phyloP scores from a whole-genome alignment of 2,113 vertebrate genomes.

The Neolamprologus caudopunctatus region DNA sequence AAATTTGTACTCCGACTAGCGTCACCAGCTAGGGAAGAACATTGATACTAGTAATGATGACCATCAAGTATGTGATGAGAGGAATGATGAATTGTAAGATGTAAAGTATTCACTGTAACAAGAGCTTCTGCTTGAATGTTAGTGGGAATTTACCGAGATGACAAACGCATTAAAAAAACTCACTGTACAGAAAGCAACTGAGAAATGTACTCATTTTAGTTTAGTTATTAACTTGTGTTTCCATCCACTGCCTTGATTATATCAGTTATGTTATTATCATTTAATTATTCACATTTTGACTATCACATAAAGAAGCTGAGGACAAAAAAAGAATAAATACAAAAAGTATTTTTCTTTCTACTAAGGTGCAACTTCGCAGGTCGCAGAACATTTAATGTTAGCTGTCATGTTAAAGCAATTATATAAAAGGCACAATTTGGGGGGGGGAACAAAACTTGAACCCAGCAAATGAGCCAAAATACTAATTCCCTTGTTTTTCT shows the following conservation, averaged over 20 bases:
- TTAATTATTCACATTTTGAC: neutral
- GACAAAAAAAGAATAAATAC: neutral
- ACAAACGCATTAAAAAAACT: neutral
- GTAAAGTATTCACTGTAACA: neutral
- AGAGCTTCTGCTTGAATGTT: neutral
- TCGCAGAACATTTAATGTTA: neutral
- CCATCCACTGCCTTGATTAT: neutral
- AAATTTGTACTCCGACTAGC: neutral
- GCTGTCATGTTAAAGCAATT: neutral
- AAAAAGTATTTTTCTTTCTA: neutral
- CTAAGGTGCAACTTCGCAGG: fast-evolving
- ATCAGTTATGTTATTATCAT: neutral
- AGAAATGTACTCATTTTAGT: neutral
- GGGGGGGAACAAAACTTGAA: fast-evolving
- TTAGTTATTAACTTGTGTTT: fast-evolving
- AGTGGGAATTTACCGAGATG: neutral
- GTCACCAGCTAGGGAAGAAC: neutral
- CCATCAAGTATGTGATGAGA: neutral
- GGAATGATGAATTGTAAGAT: neutral
- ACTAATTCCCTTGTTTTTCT: neutral
- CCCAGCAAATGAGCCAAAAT: neutral
- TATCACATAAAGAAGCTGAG: neutral
- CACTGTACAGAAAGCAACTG: neutral
- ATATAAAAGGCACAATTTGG: neutral
- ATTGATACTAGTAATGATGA: neutral